Conservation (phyloP, 2,888 invertebrate genomes). For the Drosophila barbarae region DNA sequence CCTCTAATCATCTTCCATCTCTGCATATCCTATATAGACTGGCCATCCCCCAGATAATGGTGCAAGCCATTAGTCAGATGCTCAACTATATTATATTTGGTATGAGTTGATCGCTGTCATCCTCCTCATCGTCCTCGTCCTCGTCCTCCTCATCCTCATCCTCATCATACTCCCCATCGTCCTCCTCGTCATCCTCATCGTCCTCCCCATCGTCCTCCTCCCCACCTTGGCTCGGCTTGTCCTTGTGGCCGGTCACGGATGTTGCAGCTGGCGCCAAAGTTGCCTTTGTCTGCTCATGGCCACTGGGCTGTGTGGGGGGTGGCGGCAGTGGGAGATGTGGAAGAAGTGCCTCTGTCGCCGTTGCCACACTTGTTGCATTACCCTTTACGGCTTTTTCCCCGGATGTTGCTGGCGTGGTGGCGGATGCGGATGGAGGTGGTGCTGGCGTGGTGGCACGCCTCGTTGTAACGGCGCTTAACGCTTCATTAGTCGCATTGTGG, state of each 20-base stretch:
- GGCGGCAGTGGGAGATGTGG: not conserved
- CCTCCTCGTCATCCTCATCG: conserved; percentile 46
- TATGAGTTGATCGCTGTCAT: conserved; percentile 68
- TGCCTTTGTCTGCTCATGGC: conserved; percentile 39
- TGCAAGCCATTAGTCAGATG: not conserved
- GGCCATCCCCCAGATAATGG: not conserved
- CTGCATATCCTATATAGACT: too few species aligned
- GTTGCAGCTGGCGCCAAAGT: conserved; percentile 32
- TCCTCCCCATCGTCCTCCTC: conserved; percentile 42
- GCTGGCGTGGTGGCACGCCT: conserved; percentile 36
- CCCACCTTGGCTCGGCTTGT: conserved; percentile 31
- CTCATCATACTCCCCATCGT: conserved; percentile 50
- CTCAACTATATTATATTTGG: conserved; percentile 65
- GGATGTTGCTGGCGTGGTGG: conserved; percentile 9
- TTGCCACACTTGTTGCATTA: conserved; percentile 53
- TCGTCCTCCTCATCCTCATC: conserved; percentile 46
- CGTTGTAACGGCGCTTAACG: conserved; percentile 63
- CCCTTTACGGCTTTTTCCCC: conserved; percentile 9
- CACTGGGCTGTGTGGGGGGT: conserved; percentile 10
- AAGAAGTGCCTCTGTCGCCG: not conserved
- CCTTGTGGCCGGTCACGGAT: conserved; percentile 35
- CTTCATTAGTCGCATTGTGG: conserved; percentile 68
- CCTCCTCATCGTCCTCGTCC: conserved; percentile 67
- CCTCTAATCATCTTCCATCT: not conserved
- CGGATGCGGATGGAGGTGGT: not conserved